These are phyloP conservation scores for Ammodytes marinus DNA, from an alignment of 2,113 vertebrate genomes.

Conservation along the genomic window DNA sequence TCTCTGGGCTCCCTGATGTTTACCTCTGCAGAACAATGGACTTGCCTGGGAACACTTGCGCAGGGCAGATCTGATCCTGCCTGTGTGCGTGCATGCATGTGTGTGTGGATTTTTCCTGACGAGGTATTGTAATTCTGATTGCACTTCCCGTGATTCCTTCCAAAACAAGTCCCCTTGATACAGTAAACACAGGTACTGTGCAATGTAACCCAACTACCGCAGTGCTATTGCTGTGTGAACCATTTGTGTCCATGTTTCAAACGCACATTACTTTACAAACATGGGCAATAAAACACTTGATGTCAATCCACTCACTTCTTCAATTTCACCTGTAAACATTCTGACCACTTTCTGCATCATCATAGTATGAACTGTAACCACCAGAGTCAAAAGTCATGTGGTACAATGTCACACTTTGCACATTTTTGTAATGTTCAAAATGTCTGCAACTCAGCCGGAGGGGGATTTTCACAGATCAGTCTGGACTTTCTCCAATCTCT, in stretches of 20 bases:
- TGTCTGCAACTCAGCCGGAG: not conserved
- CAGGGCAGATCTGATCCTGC: slow-evolving; percentile 28
- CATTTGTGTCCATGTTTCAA: not conserved
- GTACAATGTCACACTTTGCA: no score
- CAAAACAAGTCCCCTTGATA: not conserved
- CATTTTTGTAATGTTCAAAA: not conserved
- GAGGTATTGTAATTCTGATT: slow-evolving; percentile 32
- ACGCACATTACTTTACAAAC: no score
- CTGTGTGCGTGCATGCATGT: not conserved
- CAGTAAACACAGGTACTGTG: not conserved
- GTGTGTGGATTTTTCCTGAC: not conserved
- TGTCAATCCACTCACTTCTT: no score
- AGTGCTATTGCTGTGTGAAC: not conserved
- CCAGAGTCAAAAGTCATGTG: no score
- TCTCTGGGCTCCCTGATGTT: slow-evolving; percentile 65
- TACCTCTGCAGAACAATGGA: slow-evolving; percentile 73
- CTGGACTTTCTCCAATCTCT: no score
- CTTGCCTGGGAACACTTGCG: slow-evolving; percentile 58
- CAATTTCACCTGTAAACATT: no score
- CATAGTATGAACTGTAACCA: no score
- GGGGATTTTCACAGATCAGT: no score
- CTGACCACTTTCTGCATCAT: no score
- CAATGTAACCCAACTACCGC: not conserved
- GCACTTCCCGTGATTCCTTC: slow-evolving; percentile 23
- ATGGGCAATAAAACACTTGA: no score